Conservation (phyloP, 2,797 vertebrate genomes). For the Parambassis ranga region DNA sequence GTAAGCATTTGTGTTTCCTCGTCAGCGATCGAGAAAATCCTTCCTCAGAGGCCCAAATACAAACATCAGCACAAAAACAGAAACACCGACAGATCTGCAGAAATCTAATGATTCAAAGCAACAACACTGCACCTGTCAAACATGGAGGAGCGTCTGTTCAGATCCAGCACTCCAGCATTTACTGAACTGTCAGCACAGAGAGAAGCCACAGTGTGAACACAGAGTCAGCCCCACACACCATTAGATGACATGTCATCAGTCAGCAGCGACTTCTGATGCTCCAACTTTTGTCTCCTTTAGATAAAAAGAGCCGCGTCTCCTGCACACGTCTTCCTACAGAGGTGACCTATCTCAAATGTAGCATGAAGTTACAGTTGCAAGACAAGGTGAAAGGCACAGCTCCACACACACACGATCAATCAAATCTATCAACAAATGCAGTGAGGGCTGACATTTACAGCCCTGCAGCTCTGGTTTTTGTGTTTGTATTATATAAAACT, state of each 20-base stretch:
- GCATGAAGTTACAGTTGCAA: constrained; percentile 18
- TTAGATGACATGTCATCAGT: neutral
- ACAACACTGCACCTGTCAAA: neutral
- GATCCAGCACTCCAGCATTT: neutral
- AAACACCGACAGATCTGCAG: too few species aligned
- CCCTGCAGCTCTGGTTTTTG: constrained; percentile 29
- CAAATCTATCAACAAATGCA: constrained; percentile 65
- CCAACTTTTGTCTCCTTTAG: too few species aligned
- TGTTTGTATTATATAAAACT: neutral
- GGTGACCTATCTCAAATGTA: neutral
- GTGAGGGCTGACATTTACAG: constrained; percentile 68
- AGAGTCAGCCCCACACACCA: neutral
- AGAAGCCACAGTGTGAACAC: neutral
- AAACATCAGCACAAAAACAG: neutral
- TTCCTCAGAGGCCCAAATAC: neutral
- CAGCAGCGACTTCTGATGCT: too few species aligned
- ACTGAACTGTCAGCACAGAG: neutral
- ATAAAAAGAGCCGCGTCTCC: too few species aligned
- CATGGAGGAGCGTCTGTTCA: neutral
- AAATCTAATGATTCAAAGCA: too few species aligned
- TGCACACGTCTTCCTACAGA: too few species aligned
- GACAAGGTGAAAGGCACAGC: constrained; percentile 2
- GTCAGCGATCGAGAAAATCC: neutral
- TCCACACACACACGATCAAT: constrained; percentile 50
- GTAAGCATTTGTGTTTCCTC: neutral